Evolutionary conservation across 2,888 invertebrate species (phyloP).

Genomic region (Melanchra persicariae): DNA sequence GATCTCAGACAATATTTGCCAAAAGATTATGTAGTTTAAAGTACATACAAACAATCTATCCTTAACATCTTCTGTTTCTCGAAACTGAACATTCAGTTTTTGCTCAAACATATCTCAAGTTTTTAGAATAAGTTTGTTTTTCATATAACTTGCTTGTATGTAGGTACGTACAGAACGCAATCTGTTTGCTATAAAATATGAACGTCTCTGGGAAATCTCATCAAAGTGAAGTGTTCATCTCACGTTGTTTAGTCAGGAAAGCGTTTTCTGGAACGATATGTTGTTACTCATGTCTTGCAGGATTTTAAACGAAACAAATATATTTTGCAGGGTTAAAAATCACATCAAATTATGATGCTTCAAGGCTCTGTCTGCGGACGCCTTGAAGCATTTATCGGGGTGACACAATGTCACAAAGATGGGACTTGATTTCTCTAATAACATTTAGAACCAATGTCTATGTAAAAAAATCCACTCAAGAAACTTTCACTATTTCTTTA

Average conservation of each 20-base stretch:
- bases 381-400: too few species aligned
- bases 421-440: too few species aligned
- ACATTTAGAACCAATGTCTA: too few species aligned
- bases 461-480: too few species aligned
- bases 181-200: conserved; percentile 57
- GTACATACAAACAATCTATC: too few species aligned
- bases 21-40: too few species aligned
- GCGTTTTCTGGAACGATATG: conserved; percentile 37
- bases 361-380: too few species aligned
- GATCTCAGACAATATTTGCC: too few species aligned
- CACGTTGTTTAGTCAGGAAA: conserved; percentile 55
- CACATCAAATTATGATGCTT: background rate
- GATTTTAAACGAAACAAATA: conserved; percentile 28
- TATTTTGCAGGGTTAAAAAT: background rate
- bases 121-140: conserved; percentile 26
- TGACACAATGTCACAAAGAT: background rate
- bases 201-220: conserved; percentile 58
- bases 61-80: too few species aligned
- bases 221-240: conserved; percentile 53
- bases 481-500: too few species aligned
- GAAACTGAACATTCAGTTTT: background rate
- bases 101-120: background rate
- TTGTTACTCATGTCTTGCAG: conserved; percentile 19
- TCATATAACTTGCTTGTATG: conserved; percentile 8
- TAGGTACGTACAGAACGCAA: conserved; percentile 24